Conservation (phyloP, 2,113 vertebrate genomes). For the Eptesicus fuscus region DNA sequence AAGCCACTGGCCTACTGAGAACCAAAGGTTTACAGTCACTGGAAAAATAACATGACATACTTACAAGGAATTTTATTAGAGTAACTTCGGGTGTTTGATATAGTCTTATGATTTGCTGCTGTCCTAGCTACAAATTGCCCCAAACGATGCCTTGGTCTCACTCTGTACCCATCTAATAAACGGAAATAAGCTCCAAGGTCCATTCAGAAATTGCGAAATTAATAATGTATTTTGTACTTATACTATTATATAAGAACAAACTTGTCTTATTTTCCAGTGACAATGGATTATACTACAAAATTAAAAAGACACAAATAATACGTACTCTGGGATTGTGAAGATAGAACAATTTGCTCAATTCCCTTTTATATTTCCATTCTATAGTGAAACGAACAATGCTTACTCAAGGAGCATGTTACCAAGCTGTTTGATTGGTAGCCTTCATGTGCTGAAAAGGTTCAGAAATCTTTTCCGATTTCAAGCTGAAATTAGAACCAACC, state of each 20-base stretch:
- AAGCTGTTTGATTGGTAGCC: constrained; percentile 35
- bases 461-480: constrained; percentile 44
- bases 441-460: constrained; percentile 61
- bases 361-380: constrained; percentile 35
- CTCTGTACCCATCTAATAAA: not conserved
- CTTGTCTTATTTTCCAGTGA: constrained; percentile 55
- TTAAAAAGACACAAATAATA: not conserved
- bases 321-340: not conserved
- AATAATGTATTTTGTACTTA: constrained; percentile 59
- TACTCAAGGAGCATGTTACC: constrained; percentile 54
- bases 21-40: not conserved
- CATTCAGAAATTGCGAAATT: not conserved
- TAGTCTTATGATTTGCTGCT: not conserved
- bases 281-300: constrained; percentile 28
- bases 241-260: constrained; percentile 53
- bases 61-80: not conserved
- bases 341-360: constrained; percentile 55
- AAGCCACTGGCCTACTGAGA: not conserved
- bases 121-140: not conserved
- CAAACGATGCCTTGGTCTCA: not conserved
- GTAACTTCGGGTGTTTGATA: not conserved
- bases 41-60: not conserved
- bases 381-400: constrained; percentile 45
- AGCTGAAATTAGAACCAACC: constrained; percentile 48
- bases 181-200: not conserved